A percentile compares a stretch with the other conserved stretches of the same genome.
phyloP scores from a whole-genome alignment of 2,113 vertebrate species.

The Hymenochirus boettgeri region DNA sequence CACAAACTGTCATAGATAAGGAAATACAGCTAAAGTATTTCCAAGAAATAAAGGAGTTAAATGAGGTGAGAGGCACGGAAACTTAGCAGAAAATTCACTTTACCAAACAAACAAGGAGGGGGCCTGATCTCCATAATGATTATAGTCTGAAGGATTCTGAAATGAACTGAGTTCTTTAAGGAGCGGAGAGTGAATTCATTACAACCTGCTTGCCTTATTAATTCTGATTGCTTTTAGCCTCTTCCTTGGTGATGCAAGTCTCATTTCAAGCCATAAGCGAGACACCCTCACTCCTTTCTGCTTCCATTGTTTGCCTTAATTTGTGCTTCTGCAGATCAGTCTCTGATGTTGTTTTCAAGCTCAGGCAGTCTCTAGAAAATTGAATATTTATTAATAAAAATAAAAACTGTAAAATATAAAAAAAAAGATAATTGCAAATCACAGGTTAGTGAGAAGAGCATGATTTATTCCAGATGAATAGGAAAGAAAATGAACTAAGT shows the following conservation, averaged over 20 bases:
- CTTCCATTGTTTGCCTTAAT: slow-evolving; percentile 37
- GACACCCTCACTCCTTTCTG: slow-evolving; percentile 24
- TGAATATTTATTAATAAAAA: slow-evolving; percentile 41
- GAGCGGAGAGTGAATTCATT: slow-evolving; percentile 26
- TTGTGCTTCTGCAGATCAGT: slow-evolving; percentile 30
- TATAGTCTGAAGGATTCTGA: slow-evolving; percentile 11
- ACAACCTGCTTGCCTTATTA: slow-evolving; percentile 29
- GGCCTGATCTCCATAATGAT: slow-evolving; percentile 20
- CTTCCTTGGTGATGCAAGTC: slow-evolving; percentile 5
- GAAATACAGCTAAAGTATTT: neutral
- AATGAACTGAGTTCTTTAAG: slow-evolving; percentile 36
- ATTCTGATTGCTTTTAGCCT: slow-evolving; percentile 34
- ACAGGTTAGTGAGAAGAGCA: slow-evolving; percentile 26
- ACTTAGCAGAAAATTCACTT: slow-evolving; percentile 7
- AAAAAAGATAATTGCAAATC: slow-evolving; percentile 41
- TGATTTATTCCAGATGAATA: slow-evolving; percentile 31
- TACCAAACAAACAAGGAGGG: slow-evolving; percentile 2
- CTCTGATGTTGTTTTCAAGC: slow-evolving; percentile 22
- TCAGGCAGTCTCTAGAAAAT: slow-evolving; percentile 34
- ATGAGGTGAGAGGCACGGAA: neutral
- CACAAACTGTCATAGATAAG: too few species aligned
- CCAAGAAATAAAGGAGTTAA: neutral
- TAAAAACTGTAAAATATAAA: slow-evolving; percentile 33
- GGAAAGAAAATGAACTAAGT: slow-evolving; percentile 13
- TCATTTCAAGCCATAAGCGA: slow-evolving; percentile 23